Percentiles rank a stretch among this genome's conserved stretches.
Evolutionary conservation across 2,888 invertebrate genomes (phyloP).

Genomic region (Sesamia inferens): DNA sequence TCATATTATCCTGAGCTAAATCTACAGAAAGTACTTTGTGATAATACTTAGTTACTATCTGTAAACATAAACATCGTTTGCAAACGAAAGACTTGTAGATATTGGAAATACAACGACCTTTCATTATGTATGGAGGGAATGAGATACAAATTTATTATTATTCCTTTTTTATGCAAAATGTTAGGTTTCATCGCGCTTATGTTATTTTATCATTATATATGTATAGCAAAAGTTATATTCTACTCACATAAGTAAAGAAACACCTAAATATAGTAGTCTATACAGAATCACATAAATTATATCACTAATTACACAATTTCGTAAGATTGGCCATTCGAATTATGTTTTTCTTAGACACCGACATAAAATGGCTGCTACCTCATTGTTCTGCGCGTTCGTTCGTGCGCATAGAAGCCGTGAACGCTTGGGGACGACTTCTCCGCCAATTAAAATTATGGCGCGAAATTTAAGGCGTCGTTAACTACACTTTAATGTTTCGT

Average conservation of each 20-base stretch:
- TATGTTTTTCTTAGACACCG: conserved; percentile 90
- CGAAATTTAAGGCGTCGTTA: conserved; percentile 89
- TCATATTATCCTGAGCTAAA: conserved; percentile 83
- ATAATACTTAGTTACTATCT: conserved; percentile 72
- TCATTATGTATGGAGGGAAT: conserved; percentile 77
- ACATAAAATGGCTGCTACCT: conserved; percentile 91
- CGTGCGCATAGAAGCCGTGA: conserved; percentile 91
- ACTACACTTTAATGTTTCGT: conserved; percentile 76
- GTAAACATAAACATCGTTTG: conserved; percentile 77
- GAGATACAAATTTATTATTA: conserved; percentile 81
- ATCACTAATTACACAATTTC: conserved; percentile 90
- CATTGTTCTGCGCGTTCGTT: conserved; percentile 91
- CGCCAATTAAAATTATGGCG: conserved; percentile 90
- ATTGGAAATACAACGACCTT: conserved; percentile 78
- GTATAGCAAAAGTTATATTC: conserved; percentile 83
- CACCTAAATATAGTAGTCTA: conserved; percentile 86
- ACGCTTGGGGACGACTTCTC: conserved; percentile 90
- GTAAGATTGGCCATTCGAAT: conserved; percentile 90
- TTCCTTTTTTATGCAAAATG: conserved; percentile 78
- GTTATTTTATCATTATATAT: conserved; percentile 77
- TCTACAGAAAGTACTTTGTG: conserved; percentile 78
- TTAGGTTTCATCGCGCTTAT: conserved; percentile 83
- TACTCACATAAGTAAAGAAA: conserved; percentile 88
- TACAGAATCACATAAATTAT: conserved; percentile 89
- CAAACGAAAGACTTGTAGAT: conserved; percentile 72